Evolutionary conservation across 2,113 vertebrate species (phyloP).

Genomic region (Sardina pilchardus): DNA sequence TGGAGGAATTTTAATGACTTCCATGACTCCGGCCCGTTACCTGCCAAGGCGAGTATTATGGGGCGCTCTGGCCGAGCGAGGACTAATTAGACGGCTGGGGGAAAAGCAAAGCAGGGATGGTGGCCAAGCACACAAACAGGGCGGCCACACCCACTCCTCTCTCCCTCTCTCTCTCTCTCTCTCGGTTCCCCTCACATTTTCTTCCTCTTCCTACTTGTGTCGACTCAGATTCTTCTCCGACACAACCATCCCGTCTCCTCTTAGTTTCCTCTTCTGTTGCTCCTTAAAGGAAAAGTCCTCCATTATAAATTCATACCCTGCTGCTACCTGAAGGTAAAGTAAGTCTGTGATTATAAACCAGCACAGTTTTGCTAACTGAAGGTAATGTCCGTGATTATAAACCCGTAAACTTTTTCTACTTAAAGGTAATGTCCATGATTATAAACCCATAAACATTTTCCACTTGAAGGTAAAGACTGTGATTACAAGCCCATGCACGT

Average conservation of each 20-base stretch:
- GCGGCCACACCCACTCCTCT: background rate
- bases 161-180: background rate
- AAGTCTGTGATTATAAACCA: no score
- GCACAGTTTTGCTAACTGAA: no score
- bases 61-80: background rate
- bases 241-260: background rate
- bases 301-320: no score
- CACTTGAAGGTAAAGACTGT: no score
- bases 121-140: background rate
- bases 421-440: no score
- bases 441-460: no score
- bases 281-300: no score
- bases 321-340: no score
- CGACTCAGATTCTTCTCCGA: background rate
- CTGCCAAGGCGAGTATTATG: conserved; percentile 64
- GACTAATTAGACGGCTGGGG: background rate
- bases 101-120: conserved; percentile 16
- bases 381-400: no score
- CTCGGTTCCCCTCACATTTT: background rate
- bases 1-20: conserved; percentile 82
- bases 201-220: background rate
- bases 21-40: conserved; percentile 69
- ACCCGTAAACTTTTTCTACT: no score
- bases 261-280: no score
- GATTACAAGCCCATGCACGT: no score